Percentiles rank a stretch among this genome's conserved stretches.
Conservation (phyloP, 2,113 vertebrate genomes). For the Phalacrocorax brasilianus region DNA sequence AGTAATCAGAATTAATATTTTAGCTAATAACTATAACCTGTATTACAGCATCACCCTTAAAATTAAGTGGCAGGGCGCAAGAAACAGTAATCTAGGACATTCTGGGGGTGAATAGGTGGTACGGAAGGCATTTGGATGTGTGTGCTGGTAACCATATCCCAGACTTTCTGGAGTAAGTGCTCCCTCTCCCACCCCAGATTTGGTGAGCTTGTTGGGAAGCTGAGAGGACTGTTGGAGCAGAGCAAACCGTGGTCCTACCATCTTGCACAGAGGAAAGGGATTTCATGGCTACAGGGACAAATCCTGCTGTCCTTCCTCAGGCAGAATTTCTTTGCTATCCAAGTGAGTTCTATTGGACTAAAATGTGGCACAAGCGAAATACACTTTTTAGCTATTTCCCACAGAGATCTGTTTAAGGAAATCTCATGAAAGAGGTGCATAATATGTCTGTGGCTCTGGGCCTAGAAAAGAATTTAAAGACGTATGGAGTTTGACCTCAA, state of each 20-base stretch:
- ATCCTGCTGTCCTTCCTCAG: not conserved
- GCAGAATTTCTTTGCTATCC: not conserved
- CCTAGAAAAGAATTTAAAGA: slow-evolving; percentile 7
- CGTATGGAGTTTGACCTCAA: not conserved
- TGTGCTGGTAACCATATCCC: not conserved
- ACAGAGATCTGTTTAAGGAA: not conserved
- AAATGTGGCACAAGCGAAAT: not conserved
- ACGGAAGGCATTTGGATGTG: not conserved
- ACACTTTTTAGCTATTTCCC: slow-evolving; percentile 1
- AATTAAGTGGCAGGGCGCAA: not conserved
- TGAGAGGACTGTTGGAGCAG: not conserved
- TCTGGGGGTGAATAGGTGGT: not conserved
- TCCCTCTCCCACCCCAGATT: not conserved
- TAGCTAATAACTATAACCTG: not conserved
- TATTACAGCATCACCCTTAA: not conserved
- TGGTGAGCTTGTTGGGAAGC: not conserved
- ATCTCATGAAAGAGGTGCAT: not conserved
- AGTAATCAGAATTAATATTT: not conserved
- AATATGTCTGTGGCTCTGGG: not conserved
- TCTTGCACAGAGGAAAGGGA: not conserved
- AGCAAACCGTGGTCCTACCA: not conserved
- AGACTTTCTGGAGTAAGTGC: not conserved
- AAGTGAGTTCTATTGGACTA: not conserved
- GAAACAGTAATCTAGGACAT: not conserved
- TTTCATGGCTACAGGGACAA: not conserved